Base-by-base conservation (phyloP, 2,113 vertebrate genomes). In the Probosciger aterrimus region DNA sequence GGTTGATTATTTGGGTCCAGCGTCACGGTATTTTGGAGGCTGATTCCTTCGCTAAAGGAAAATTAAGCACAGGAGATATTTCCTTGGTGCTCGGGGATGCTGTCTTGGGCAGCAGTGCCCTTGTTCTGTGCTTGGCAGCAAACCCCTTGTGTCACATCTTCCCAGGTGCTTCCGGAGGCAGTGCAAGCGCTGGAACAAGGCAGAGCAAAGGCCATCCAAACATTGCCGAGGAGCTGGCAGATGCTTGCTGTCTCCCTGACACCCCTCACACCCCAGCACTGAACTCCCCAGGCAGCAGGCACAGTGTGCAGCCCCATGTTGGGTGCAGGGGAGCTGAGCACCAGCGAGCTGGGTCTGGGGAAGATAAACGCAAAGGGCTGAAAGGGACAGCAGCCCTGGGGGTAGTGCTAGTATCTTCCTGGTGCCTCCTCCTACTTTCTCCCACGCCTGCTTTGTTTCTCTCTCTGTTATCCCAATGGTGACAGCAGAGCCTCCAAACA, bases 261-360 rank as follows among this genome's bases (percentile, higher is more conserved):
- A 69, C 28, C 25, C 37, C 23, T 47, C 2, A 2, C 23, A 74
- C 10, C 46, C 24, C 2, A 1, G 35, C 22, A 68, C 52, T 41
- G 90, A 47, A 27, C 16, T 62, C 62, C 18, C 59, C 44, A 16
- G 53, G 30, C 0, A 0, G 64, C 6, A 2, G 8, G 13, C 6
- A 6, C 43, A 33, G 22, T 55, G 47, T 18, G 35, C 59, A 86
- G 28, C 24, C 24, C 62, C 3, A 0, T 2, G 39, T 7, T 4
- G 2, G 53, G 53, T 33, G 63, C 63, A 14, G 47, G 4, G 9
- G 30, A 24, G 22, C n/a, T 16, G 14, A 88, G 59, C 60, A 39
- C 10, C 0, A 1, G 16, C 0, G 4, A 23, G 31, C 25, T 3
- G 2, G 14, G 16, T 10, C 76, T n/a, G 59, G 37, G 59, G 17